Base-by-base conservation (phyloP, 2,113 vertebrate genomes). In the Oriolus oriolus region DNA sequence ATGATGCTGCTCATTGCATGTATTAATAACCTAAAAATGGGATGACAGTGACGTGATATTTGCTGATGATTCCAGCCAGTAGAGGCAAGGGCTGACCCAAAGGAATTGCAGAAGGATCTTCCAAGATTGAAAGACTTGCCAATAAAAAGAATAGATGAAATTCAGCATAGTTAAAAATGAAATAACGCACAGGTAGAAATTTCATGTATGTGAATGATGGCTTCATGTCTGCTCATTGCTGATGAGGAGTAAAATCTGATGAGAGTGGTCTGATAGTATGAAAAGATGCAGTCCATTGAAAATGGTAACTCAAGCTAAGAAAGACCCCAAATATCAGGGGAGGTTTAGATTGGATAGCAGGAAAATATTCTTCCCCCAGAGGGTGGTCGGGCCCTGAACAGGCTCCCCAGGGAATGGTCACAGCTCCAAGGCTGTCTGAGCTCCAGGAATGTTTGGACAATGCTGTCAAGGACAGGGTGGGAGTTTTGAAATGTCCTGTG, bases 341-440 rank as follows among this genome's bases (percentile, higher is more conserved):
- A 61, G 14, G 39, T 61, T 68, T 47, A 41, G 30, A 19, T 35
- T 61, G 45, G 45, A 47, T 23, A 35, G 49, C 26, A 76, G 24
- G 17, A 47, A 33, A 6, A 13, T 22, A 30, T 16, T 54, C 31
- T 76, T 76, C 14, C 18, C 5, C 5, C 24, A 54, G 39, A 39
- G 45, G 11, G 4, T n/a, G 20, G 2, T 18, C 0, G 1, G 78
- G 53, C 39, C 30, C n/a, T 60, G 20, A 47, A n/a, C 7, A 53
- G 13, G 23, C 7, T 2, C 18, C 42, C 39, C 53, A 39, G 33
- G 45, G n/a, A 47, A 17, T 21, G 20, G 21, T 12, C 61, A 41
- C 16, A 19, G n/a, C 14, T 39, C 20, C 45, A 68, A 53, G 53
- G 23, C 53, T 45, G 45, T 2, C 61, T 31, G 45, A 45, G 45